These are phyloP conservation scores for Strigamia crassipes DNA, from an alignment of 2,888 invertebrate species.

Conservation along the genomic window DNA sequence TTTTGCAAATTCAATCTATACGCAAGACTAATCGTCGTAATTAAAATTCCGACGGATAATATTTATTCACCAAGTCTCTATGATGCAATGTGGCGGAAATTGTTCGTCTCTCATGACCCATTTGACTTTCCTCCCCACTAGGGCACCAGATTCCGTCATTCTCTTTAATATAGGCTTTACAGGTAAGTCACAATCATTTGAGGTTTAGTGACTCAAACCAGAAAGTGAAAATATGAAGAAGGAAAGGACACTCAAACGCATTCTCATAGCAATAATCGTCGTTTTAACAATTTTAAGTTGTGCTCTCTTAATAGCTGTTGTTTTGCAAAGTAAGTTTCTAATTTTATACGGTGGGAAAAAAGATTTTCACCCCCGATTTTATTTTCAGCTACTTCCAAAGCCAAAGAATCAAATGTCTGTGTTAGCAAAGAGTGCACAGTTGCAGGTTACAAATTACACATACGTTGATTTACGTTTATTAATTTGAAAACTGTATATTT, in stretches of 20 bases:
- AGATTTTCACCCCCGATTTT: not conserved
- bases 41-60: not conserved
- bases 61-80: not conserved
- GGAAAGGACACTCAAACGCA: not conserved
- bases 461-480: too few relatives aligned
- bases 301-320: not conserved
- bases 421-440: not conserved
- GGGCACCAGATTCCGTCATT: not conserved
- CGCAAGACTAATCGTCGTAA: not conserved
- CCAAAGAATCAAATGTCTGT: not conserved
- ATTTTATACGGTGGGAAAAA: not conserved
- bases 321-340: not conserved
- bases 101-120: slow-evolving; percentile 22
- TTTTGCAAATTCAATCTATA: not conserved
- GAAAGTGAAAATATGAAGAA: not conserved
- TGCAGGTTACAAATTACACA: not conserved
- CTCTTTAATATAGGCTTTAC: not conserved
- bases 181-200: not conserved
- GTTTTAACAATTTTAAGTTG: not conserved
- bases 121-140: not conserved
- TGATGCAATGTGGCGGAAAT: slow-evolving; percentile 16
- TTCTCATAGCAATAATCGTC: not conserved
- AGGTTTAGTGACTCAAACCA: not conserved
- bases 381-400: not conserved
- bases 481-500: too few relatives aligned